Percentiles rank a stretch among this genome's conserved stretches.
Evolutionary conservation across 2,888 invertebrate genomes (phyloP).

Genomic region (Ophion costatus): DNA sequence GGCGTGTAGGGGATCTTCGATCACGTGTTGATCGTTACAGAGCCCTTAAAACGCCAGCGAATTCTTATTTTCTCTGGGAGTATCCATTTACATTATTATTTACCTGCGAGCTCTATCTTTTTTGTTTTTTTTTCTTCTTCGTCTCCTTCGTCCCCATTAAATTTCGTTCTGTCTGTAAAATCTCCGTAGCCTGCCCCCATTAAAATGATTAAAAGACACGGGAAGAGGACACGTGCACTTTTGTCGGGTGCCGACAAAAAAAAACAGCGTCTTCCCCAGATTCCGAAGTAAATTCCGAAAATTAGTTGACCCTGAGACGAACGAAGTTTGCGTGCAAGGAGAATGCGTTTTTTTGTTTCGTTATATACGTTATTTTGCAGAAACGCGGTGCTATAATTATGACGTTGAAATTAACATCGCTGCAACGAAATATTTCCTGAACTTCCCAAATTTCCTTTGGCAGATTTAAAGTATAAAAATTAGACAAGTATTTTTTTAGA

Average conservation of each 20-base stretch:
- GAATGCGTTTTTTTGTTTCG: not conserved
- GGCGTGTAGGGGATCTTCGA: constrained; percentile 63
- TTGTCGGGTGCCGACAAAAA: not conserved
- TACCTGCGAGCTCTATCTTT: constrained; percentile 15
- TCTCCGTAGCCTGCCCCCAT: not conserved
- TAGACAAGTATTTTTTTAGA: not conserved
- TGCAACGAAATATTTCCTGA: not conserved
- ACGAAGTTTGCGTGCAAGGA: not conserved
- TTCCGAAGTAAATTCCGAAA: not conserved
- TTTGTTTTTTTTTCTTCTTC: not conserved
- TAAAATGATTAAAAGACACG: not conserved
- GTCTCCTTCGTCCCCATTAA: not conserved
- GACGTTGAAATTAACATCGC: too few relatives aligned
- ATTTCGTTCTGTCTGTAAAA: not conserved
- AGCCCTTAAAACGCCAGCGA: constrained; percentile 53
- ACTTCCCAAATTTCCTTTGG: not conserved
- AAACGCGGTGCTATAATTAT: too few relatives aligned
- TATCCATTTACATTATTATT: constrained; percentile 18
- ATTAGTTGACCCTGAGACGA: not conserved
- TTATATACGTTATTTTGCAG: not conserved
- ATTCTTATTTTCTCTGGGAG: not conserved
- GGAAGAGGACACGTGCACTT: not conserved
- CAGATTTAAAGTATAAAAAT: not conserved
- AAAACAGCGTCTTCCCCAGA: not conserved
- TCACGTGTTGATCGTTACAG: constrained; percentile 78